These are phyloP conservation scores for Psococerastis gibbosa DNA, from an alignment of 2,888 invertebrate genomes.

Conservation along the genomic window DNA sequence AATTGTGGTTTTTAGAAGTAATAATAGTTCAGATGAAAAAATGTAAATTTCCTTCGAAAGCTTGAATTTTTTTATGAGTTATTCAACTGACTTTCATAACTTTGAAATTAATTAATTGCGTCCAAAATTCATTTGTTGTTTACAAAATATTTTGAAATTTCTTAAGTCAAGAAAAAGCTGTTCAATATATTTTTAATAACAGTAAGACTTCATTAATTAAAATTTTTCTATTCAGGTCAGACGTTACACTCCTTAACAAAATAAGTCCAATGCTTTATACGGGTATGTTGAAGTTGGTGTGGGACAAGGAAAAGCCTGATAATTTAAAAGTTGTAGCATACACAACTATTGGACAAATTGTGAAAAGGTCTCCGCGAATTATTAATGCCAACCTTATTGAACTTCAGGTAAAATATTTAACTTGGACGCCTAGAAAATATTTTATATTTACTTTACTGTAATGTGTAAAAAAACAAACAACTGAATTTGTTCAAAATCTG, in stretches of 20 bases:
- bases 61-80: too few relatives aligned
- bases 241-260: slow-evolving; percentile 36
- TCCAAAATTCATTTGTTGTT: too few relatives aligned
- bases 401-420: slow-evolving; percentile 28
- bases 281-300: slow-evolving; percentile 49
- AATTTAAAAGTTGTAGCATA: slow-evolving; percentile 48
- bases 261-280: slow-evolving; percentile 44
- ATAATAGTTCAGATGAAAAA: too few relatives aligned
- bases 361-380: slow-evolving; percentile 28
- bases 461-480: background rate
- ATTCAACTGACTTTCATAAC: too few relatives aligned
- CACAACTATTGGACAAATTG: slow-evolving; percentile 48
- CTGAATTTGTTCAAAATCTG: too few relatives aligned
- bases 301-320: slow-evolving; percentile 32
- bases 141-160: too few relatives aligned
- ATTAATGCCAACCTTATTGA: slow-evolving; percentile 44
- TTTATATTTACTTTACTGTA: slow-evolving; percentile 24
- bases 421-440: too few relatives aligned
- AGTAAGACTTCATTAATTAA: slow-evolving; percentile 11
- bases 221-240: slow-evolving; percentile 33
- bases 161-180: background rate
- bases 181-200: background rate
- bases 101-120: too few relatives aligned
- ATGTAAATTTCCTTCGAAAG: too few relatives aligned
- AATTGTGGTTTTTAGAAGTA: too few relatives aligned